Percentiles rank a stretch among this genome's conserved stretches.
These are phyloP conservation scores for Enteromius treurensis DNA, from an alignment of 2,797 vertebrate genomes.

Conservation along the genomic window DNA sequence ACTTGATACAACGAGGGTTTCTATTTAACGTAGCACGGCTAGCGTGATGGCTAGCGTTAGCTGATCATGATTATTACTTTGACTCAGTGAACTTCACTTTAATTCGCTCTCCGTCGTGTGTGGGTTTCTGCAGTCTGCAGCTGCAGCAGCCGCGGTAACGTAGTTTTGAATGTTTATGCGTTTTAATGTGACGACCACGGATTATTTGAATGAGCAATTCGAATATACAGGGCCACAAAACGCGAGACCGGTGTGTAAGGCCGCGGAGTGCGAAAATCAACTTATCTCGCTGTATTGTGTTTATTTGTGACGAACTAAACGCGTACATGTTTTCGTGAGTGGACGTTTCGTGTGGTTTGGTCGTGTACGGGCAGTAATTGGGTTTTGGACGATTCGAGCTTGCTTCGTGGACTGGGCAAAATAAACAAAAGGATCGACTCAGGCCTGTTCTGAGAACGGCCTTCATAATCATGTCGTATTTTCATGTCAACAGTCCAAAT, in stretches of 20 bases:
- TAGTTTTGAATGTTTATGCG: not conserved
- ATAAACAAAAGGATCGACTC: constrained; percentile 73
- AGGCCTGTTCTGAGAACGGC: constrained; percentile 79
- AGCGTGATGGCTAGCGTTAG: constrained; percentile 21
- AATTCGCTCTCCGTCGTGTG: not conserved
- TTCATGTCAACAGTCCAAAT: constrained; percentile 62
- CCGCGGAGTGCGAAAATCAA: constrained; percentile 3
- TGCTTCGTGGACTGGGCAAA: constrained; percentile 71
- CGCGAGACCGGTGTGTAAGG: constrained; percentile 43
- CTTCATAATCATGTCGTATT: constrained; percentile 81
- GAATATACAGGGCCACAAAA: not conserved
- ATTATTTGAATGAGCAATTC: not conserved
- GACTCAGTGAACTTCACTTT: not conserved
- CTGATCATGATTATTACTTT: not conserved
- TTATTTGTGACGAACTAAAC: not conserved
- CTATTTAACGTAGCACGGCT: constrained; percentile 18
- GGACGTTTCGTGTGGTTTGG: not conserved
- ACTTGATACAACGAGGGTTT: not conserved
- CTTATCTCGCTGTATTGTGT: not conserved
- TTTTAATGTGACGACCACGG: not conserved
- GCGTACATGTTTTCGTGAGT: not conserved
- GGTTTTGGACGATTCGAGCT: not conserved
- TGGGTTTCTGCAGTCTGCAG: not conserved
- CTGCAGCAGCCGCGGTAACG: not conserved
- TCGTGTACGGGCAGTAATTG: not conserved